phyloP scores from a whole-genome alignment of 2,888 invertebrate species.

The Thecophora atra region DNA sequence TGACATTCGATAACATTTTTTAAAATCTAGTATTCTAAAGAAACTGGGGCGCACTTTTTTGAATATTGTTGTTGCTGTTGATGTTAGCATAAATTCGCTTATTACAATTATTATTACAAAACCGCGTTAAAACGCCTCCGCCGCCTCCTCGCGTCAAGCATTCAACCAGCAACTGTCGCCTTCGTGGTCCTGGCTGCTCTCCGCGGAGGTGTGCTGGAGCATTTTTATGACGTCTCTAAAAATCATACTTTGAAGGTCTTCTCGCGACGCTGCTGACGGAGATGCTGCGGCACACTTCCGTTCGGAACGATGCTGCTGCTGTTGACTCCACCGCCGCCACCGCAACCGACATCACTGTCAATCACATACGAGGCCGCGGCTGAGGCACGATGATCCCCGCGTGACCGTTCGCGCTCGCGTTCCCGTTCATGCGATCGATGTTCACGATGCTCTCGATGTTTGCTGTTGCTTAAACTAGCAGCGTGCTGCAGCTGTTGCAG shows the following conservation, averaged over 20 bases:
- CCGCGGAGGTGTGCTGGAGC: slow-evolving; percentile 50
- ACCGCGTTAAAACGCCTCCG: slow-evolving; percentile 52
- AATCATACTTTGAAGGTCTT: slow-evolving; percentile 67
- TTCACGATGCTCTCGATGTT: slow-evolving; percentile 42
- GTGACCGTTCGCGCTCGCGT: slow-evolving; percentile 40
- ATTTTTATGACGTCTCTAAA: slow-evolving; percentile 68
- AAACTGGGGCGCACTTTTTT: background rate
- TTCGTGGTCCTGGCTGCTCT: slow-evolving; percentile 40
- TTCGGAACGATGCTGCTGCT: slow-evolving; percentile 48
- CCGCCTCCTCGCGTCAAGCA: slow-evolving; percentile 38
- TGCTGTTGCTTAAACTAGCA: slow-evolving; percentile 1
- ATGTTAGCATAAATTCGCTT: slow-evolving; percentile 19
- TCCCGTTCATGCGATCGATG: slow-evolving; percentile 53
- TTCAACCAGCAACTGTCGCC: slow-evolving; percentile 33
- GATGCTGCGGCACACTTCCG: slow-evolving; percentile 51
- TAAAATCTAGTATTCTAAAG: background rate
- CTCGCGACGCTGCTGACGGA: slow-evolving; percentile 64
- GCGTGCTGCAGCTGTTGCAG: slow-evolving; percentile 53
- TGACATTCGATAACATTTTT: background rate
- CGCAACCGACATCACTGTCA: slow-evolving; percentile 42
- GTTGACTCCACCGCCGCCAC: slow-evolving; percentile 45
- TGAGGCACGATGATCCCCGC: slow-evolving; percentile 52
- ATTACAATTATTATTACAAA: slow-evolving; percentile 54
- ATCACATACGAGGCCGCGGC: slow-evolving; percentile 58
- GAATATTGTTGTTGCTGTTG: slow-evolving; percentile 9